Evolutionary conservation across 2,888 invertebrate species (phyloP).

Genomic region (Heliconius erato): DNA sequence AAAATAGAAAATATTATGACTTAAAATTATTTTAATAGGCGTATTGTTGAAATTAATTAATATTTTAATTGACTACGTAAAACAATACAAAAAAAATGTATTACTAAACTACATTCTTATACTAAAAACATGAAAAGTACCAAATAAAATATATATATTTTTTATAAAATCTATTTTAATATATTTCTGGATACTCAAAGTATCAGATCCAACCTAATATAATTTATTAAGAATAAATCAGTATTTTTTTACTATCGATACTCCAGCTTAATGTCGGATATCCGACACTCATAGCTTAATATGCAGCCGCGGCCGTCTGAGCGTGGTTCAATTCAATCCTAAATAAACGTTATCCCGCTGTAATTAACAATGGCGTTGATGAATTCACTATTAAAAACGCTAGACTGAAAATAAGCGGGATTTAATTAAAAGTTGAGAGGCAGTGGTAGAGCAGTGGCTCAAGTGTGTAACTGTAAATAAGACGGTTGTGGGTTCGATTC

Average conservation of each 20-base stretch:
- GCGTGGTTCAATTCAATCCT: conserved; percentile 78
- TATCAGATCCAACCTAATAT: neutral
- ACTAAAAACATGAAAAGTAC: too few relatives aligned
- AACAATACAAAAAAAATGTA: too few relatives aligned
- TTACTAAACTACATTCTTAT: too few relatives aligned
- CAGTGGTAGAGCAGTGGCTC: too few relatives aligned
- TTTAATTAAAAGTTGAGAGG: conserved; percentile 67
- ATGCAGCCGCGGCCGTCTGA: conserved; percentile 67
- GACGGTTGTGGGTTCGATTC: too few relatives aligned
- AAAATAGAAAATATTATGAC: neutral
- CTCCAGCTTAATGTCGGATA: conserved; percentile 76
- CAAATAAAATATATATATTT: neutral
- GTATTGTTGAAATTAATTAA: neutral
- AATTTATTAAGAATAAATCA: neutral
- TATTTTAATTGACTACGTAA: neutral
- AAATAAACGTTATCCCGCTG: conserved; percentile 77
- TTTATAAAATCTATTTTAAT: neutral
- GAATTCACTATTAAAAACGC: conserved; percentile 71
- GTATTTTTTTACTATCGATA: conserved; percentile 66
- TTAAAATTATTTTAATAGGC: neutral
- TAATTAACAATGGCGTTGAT: conserved; percentile 81
- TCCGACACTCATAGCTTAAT: conserved; percentile 80
- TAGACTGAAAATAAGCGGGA: conserved; percentile 51
- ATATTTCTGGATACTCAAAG: neutral
- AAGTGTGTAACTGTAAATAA: too few relatives aligned